Percentiles rank a stretch among this genome's conserved stretches.
Conservation (phyloP, 2,797 vertebrate genomes). For the Halcyon smyrnensis region DNA sequence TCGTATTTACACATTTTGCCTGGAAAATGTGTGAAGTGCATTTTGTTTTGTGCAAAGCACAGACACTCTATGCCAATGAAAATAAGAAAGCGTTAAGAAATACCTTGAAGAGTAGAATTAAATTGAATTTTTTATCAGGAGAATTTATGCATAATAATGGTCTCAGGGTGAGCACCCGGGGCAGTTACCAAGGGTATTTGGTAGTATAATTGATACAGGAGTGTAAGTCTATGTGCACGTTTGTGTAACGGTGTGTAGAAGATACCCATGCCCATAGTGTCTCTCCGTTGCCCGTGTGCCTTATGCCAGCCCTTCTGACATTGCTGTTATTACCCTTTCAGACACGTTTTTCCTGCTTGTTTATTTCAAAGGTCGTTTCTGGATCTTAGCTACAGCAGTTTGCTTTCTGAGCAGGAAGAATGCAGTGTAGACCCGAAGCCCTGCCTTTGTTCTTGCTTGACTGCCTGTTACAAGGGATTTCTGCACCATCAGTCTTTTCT, state of each 20-base stretch:
- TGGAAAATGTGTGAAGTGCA: neutral
- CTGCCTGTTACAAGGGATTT: accelerated
- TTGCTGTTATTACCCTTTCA: neutral
- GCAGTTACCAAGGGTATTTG: neutral
- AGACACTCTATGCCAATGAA: neutral
- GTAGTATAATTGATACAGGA: neutral
- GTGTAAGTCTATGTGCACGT: accelerated
- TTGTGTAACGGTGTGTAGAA: neutral
- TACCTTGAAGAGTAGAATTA: neutral
- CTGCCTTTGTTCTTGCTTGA: neutral
- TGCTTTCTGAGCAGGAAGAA: neutral
- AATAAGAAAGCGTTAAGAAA: neutral
- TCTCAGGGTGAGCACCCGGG: neutral
- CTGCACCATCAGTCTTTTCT: accelerated
- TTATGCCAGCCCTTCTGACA: neutral
- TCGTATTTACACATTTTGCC: neutral
- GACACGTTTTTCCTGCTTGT: neutral
- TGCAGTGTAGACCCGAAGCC: neutral
- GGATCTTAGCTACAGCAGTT: neutral
- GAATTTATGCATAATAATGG: neutral
- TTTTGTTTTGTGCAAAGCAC: neutral
- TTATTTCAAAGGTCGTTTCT: neutral
- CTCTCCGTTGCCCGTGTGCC: accelerated
- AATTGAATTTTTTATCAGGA: neutral
- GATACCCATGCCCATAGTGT: accelerated